Percentiles rank a stretch among this genome's conserved stretches.
These are phyloP conservation scores for Yponomeuta cagnagella DNA, from an alignment of 2,888 invertebrate genomes.

Conservation along the genomic window DNA sequence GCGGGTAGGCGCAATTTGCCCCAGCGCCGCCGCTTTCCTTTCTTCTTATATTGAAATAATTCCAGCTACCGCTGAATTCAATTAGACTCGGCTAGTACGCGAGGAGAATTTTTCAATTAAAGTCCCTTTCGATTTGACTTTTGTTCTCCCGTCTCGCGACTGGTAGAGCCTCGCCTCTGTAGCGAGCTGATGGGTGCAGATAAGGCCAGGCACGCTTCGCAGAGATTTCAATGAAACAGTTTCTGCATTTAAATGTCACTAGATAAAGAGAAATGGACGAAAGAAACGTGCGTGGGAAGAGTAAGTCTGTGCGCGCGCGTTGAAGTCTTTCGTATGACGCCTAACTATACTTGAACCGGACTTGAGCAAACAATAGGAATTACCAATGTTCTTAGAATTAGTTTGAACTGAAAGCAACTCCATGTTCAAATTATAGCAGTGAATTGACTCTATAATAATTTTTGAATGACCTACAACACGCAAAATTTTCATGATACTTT, in stretches of 20 bases:
- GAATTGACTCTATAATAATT: not conserved
- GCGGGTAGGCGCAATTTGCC: slow-evolving; percentile 58
- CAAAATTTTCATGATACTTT: no score
- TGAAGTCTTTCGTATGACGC: slow-evolving; percentile 39
- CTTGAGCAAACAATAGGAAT: not conserved
- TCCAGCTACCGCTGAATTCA: slow-evolving; percentile 54
- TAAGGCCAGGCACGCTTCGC: slow-evolving; percentile 3
- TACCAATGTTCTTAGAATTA: not conserved
- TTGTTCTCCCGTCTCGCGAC: not conserved
- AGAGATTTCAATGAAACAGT: slow-evolving; percentile 6
- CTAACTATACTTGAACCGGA: not conserved
- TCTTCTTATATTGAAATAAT: slow-evolving; percentile 55
- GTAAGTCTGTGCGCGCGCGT: slow-evolving; percentile 24
- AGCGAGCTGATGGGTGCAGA: slow-evolving; percentile 1
- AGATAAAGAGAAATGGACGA: not conserved
- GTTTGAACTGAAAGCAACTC: not conserved
- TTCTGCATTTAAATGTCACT: slow-evolving; percentile 8
- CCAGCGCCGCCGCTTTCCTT: slow-evolving; percentile 57
- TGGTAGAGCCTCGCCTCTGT: not conserved
- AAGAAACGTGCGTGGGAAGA: not conserved
- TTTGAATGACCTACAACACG: no score
- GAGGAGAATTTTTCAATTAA: slow-evolving; percentile 50
- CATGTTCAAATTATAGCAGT: not conserved
- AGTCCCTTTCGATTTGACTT: slow-evolving; percentile 19
- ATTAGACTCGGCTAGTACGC: slow-evolving; percentile 43